Evolutionary conservation across 2,888 invertebrate genomes (phyloP).

Genomic region (Drosophila austrosaltans): DNA sequence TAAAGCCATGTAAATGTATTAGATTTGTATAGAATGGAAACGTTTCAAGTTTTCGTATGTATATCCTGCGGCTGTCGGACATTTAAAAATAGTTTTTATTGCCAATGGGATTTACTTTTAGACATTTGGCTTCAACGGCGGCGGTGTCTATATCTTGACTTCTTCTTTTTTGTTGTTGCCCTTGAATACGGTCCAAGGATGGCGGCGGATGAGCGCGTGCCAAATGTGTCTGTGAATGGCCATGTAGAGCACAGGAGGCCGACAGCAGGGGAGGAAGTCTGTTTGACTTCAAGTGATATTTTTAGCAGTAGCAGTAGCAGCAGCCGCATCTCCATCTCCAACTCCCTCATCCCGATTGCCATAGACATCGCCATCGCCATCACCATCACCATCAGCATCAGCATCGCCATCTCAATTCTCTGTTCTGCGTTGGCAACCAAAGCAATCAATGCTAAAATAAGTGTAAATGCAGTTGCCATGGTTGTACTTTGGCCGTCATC

Average conservation of each 20-base stretch:
- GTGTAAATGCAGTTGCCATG: conserved; percentile 48
- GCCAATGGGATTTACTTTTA: conserved; percentile 26
- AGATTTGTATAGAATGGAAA: conserved; percentile 6
- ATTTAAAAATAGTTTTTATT: conserved; percentile 58
- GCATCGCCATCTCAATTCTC: not conserved
- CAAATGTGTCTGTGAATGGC: conserved; percentile 63
- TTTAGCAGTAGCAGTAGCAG: conserved; percentile 7
- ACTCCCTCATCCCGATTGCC: not conserved
- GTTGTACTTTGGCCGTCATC: not conserved
- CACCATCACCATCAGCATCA: not conserved
- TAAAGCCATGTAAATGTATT: not conserved
- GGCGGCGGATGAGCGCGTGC: conserved; percentile 55
- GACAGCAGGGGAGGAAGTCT: not conserved
- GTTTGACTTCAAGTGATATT: conserved; percentile 16
- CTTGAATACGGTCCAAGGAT: conserved; percentile 32
- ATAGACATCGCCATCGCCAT: no score
- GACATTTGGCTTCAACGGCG: conserved; percentile 7
- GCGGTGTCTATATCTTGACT: conserved; percentile 40
- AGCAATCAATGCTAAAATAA: conserved; percentile 29
- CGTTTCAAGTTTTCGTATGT: conserved; percentile 1
- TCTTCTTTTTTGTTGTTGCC: conserved; percentile 29
- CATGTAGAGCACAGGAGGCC: not conserved
- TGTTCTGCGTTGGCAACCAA: conserved; percentile 8
- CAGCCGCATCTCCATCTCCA: not conserved
- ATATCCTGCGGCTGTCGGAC: conserved; percentile 45